These are phyloP conservation scores for Microtus richardsoni DNA, from an alignment of 2,113 vertebrate genomes.

Conservation along the genomic window DNA sequence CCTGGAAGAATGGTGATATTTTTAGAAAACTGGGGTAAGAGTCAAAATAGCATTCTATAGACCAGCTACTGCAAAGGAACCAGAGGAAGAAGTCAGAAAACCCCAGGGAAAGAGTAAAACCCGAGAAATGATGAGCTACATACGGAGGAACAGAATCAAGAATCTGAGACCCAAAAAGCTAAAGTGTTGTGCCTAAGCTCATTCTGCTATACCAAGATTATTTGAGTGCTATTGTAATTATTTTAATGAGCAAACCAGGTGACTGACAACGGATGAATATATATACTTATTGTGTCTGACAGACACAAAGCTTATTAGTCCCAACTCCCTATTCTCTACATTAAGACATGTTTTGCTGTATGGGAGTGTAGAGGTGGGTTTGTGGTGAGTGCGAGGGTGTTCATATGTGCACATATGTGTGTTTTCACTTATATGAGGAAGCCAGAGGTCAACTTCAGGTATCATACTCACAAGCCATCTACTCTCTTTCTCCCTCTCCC, in stretches of 20 bases:
- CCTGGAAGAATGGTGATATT: neutral
- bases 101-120: neutral
- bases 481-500: fast-evolving
- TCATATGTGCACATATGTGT: neutral
- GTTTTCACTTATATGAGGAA: neutral
- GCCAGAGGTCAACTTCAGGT: too few relatives aligned
- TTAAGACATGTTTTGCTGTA: neutral
- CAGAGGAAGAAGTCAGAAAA: neutral
- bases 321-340: neutral
- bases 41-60: neutral
- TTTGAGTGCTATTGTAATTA: neutral
- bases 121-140: neutral
- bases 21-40: neutral
- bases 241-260: neutral
- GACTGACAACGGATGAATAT: neutral
- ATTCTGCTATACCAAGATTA: neutral
- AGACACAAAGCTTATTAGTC: neutral
- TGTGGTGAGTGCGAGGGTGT: neutral
- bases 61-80: neutral
- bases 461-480: neutral
- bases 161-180: neutral
- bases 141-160: neutral
- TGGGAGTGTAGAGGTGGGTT: neutral
- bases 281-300: neutral
- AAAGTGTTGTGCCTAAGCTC: neutral